Evolutionary conservation across 2,888 invertebrate species (phyloP).

Genomic region (Pasiphila rectangulata): DNA sequence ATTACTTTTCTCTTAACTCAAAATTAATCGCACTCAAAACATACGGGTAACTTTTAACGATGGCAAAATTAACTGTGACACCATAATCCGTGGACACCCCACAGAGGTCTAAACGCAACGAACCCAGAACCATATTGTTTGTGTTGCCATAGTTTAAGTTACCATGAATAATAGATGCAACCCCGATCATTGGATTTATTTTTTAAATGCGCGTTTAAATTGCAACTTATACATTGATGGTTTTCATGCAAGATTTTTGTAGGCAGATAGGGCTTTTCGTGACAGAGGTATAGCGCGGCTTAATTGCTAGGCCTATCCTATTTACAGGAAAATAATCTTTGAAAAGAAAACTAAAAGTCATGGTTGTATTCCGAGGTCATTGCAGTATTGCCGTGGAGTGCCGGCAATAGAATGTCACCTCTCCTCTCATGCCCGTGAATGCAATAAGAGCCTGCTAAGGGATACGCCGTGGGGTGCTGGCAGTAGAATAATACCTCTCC

Average conservation of each 20-base stretch:
- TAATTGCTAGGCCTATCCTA: not conserved
- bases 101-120: conserved; percentile 49
- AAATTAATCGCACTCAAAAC: conserved; percentile 1
- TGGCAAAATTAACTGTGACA: conserved; percentile 6
- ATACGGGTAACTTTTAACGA: conserved; percentile 7
- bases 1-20: too few relatives aligned
- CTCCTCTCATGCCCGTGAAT: too few relatives aligned
- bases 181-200: conserved; percentile 18
- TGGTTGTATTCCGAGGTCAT: too few relatives aligned
- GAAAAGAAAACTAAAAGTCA: too few relatives aligned
- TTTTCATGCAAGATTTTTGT: not conserved
- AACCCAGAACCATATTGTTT: conserved; percentile 72
- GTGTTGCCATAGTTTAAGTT: conserved; percentile 64
- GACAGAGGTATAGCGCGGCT: too few relatives aligned
- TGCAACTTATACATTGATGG: conserved; percentile 32
- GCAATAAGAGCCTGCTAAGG: too few relatives aligned
- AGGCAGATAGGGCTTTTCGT: too few relatives aligned
- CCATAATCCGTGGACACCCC: conserved; percentile 34
- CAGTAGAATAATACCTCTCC: too few relatives aligned
- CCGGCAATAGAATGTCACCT: too few relatives aligned
- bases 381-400: too few relatives aligned
- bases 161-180: conserved; percentile 56
- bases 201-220: conserved; percentile 2
- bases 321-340: too few relatives aligned
- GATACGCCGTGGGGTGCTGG: too few relatives aligned